phyloP scores from a whole-genome alignment of 30 jellyfish, hydroid and myxozoan species.

The Cassiopea xamachana region DNA sequence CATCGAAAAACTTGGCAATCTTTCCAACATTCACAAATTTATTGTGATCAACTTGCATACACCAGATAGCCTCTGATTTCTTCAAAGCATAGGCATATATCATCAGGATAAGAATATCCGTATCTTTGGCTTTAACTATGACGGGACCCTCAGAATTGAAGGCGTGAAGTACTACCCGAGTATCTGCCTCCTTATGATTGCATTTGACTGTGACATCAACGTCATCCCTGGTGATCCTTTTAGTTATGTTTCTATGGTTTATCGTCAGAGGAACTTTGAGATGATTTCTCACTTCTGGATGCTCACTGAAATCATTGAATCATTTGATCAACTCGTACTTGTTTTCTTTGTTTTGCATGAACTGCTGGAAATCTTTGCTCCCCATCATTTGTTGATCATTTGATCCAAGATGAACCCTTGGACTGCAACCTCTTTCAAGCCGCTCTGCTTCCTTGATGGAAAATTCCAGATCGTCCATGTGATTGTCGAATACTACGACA shows the following conservation, averaged over 20 bases:
- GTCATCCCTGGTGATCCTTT: slow-evolving; percentile 50
- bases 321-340: slow-evolving; percentile 65
- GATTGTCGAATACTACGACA: slow-evolving; percentile 56
- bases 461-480: slow-evolving; percentile 62
- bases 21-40: slow-evolving; percentile 42
- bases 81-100: slow-evolving; percentile 51
- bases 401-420: slow-evolving; percentile 71
- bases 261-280: slow-evolving; percentile 49
- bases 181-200: slow-evolving; percentile 63
- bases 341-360: slow-evolving; percentile 61
- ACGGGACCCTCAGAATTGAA: slow-evolving; percentile 54
- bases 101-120: slow-evolving; percentile 63
- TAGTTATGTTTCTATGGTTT: slow-evolving; percentile 59
- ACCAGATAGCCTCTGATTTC: slow-evolving; percentile 58
- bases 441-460: slow-evolving; percentile 57
- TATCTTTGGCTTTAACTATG: slow-evolving; percentile 56
- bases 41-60: slow-evolving; percentile 59
- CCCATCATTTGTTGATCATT: slow-evolving; percentile 55
- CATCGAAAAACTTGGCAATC: slow-evolving; percentile 44
- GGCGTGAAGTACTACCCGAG: slow-evolving; percentile 68
- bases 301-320: slow-evolving; percentile 53
- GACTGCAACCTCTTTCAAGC: slow-evolving; percentile 68
- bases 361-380: slow-evolving; percentile 46
- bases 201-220: slow-evolving; percentile 50
- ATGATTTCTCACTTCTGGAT: slow-evolving; percentile 61